A percentile compares a stretch with the other conserved stretches of the same genome.
These are phyloP conservation scores for Chrysolina americana DNA, from an alignment of 2,888 invertebrate genomes.

Conservation along the genomic window DNA sequence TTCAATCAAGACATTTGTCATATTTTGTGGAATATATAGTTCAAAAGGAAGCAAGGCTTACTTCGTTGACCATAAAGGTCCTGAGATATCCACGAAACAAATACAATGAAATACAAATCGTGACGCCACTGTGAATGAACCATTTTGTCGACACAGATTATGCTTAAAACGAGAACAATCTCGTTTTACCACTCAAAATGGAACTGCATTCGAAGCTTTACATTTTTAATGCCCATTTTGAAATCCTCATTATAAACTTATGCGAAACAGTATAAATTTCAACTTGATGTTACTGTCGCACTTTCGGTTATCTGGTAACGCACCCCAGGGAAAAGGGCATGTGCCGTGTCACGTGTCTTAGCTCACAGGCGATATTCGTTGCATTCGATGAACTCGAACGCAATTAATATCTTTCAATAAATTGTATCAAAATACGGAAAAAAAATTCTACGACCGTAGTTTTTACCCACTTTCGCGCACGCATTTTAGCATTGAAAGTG, in stretches of 20 bases:
- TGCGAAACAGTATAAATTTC: constrained; percentile 14
- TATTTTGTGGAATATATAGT: too few relatives aligned
- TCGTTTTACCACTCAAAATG: constrained; percentile 23
- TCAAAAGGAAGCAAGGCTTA: too few relatives aligned
- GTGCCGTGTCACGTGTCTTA: constrained; percentile 11
- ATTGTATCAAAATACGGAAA: too few relatives aligned
- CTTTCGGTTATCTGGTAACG: constrained; percentile 15
- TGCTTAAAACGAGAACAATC: neutral
- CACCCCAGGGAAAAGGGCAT: constrained; percentile 17
- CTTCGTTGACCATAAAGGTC: too few relatives aligned
- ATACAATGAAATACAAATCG: neutral
- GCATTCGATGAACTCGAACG: neutral
- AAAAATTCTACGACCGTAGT: too few relatives aligned
- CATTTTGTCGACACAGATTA: constrained; percentile 17
- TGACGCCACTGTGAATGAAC: neutral
- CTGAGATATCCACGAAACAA: neutral
- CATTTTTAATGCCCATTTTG: constrained; percentile 16
- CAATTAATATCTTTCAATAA: too few relatives aligned
- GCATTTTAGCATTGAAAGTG: too few relatives aligned
- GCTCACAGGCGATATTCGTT: neutral
- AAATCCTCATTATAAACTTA: constrained; percentile 18
- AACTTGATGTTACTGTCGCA: constrained; percentile 1
- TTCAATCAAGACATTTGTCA: too few relatives aligned
- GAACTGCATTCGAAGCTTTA: constrained; percentile 19
- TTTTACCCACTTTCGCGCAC: too few relatives aligned